Base-by-base conservation (phyloP, 2,888 invertebrate genomes). In the Drosophila yooni region DNA sequence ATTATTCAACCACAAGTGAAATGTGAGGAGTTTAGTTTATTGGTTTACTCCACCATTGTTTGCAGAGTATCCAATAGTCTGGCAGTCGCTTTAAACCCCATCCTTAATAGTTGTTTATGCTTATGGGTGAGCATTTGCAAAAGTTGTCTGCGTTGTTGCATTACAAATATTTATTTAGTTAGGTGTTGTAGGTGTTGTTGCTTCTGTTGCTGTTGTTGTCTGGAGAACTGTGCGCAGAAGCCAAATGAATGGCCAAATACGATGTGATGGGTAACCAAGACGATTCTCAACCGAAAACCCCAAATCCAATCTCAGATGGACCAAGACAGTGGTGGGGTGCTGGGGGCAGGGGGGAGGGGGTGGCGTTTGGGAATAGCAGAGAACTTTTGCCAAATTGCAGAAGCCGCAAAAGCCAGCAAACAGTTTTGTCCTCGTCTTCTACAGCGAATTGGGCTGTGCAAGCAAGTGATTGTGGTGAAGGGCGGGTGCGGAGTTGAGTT, bases 331-430 rank as follows among this genome's bases (percentile, higher is more conserved):
- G 0, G 6, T 11, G 38, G 21, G 6, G 29, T 51, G 29, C 29
- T 2, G 11, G 1, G 15, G 21, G 2, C 2, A 11, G 5, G 40
- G 2, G 18, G 18, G 4, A 2, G n/a, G n/a, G n/a, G 3, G 43
- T 1, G 21, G 13, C 21, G 40, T 48, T 43, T 13, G 62, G 34
- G 60, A 10, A 18, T 38, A 56, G 46, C 46, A 8, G 52, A 38
- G 40, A 54, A 79, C 51, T 64, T 76, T 68, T 68, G 63, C 52
- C 79, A 79, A 79, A 79, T 79, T 79, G 79, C 57, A 80, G 81
- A 73, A 80, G 29, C 79, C 78, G 72, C 78, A 80, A 56, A 54
- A 74, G 51, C 59, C 70, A 27, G 36, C 70, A 75, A 73, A 80
- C 76, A 76, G 76, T 76, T 79, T 79, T 78, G 72, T 65, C 65